A percentile compares a stretch with the other conserved stretches of the same genome.
These are phyloP conservation scores for Parnassius glacialis DNA, from an alignment of 2,888 invertebrate species.

Conservation along the genomic window DNA sequence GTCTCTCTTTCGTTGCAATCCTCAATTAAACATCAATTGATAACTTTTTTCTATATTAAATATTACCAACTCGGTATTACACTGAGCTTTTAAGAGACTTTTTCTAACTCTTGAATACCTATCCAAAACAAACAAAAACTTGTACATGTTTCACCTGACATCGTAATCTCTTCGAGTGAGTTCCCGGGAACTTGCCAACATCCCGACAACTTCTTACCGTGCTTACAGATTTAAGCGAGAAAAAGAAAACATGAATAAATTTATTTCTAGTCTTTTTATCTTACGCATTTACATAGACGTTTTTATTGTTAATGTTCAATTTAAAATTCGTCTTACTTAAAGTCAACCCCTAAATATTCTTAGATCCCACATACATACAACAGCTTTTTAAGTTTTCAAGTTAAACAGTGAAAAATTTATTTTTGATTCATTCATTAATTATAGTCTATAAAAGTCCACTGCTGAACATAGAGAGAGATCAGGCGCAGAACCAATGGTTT, in stretches of 20 bases:
- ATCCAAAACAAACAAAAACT: slow-evolving; percentile 20
- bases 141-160: slow-evolving; percentile 19
- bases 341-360: no score
- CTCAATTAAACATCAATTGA: no score
- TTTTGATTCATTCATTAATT: no score
- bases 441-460: no score
- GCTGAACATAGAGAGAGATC: no score
- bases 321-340: no score
- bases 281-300: slow-evolving; percentile 17
- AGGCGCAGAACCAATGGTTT: no score
- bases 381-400: no score
- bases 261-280: slow-evolving; percentile 11
- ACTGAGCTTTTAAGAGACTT: slow-evolving; percentile 4
- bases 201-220: slow-evolving; percentile 12
- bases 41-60: neutral
- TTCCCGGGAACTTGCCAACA: slow-evolving; percentile 15
- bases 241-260: slow-evolving; percentile 4
- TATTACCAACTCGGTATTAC: neutral
- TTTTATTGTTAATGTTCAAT: no score
- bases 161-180: slow-evolving; percentile 17
- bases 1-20: no score
- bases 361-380: no score
- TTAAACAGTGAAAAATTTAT: no score
- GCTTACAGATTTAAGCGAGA: slow-evolving; percentile 16
- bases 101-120: slow-evolving; percentile 10